Conservation (phyloP, 2,888 invertebrate genomes). For the Lepidochrysops patricia region DNA sequence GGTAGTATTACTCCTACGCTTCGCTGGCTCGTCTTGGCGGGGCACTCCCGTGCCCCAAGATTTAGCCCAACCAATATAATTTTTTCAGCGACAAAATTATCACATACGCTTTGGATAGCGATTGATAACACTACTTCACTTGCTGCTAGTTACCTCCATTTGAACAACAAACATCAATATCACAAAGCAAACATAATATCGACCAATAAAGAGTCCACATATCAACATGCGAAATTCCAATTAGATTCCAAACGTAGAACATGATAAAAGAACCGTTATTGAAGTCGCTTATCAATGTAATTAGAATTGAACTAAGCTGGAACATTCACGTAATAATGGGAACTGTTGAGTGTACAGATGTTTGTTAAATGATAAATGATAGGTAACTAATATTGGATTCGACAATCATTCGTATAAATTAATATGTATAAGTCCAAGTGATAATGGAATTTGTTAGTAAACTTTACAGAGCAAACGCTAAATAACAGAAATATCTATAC, state of each 20-base stretch:
- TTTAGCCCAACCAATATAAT: not conserved
- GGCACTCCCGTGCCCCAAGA: too few relatives aligned
- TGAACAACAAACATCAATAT: conserved; percentile 66
- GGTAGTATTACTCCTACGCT: too few relatives aligned
- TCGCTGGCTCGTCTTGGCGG: too few relatives aligned
- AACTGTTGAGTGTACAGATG: conserved; percentile 54
- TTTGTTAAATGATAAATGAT: too few relatives aligned
- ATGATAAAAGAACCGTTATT: conserved; percentile 71
- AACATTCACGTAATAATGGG: conserved; percentile 67
- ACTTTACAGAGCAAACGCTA: not conserved
- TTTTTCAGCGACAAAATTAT: not conserved
- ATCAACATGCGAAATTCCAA: conserved; percentile 73
- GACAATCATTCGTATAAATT: conserved; percentile 13
- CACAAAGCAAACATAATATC: conserved; percentile 69
- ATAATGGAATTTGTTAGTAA: not conserved
- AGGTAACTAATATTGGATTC: conserved; percentile 34
- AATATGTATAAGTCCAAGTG: conserved; percentile 17
- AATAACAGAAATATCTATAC: too few relatives aligned
- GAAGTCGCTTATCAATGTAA: conserved; percentile 69
- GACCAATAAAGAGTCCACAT: conserved; percentile 68
- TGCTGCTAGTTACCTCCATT: conserved; percentile 48
- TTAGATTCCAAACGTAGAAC: conserved; percentile 71
- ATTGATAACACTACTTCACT: conserved; percentile 37
- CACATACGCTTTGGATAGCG: conserved; percentile 21
- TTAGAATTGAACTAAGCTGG: conserved; percentile 71